Evolutionary conservation across 2,797 vertebrate genomes (phyloP).

Genomic region (Chromobotia macracanthus): DNA sequence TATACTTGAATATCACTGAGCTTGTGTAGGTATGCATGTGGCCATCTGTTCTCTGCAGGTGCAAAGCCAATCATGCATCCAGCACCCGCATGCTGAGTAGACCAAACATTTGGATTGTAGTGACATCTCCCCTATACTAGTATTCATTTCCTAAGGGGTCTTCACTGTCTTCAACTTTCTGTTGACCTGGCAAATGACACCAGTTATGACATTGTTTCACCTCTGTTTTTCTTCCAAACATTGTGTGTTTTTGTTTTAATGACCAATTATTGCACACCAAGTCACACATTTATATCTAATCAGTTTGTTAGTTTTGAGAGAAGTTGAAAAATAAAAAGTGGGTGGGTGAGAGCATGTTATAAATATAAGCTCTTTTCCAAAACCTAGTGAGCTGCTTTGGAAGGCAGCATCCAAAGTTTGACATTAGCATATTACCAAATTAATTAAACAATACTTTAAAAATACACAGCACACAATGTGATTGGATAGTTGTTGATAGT

Average conservation of each 20-base stretch:
- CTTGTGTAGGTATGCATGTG: not conserved
- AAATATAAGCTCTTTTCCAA: too few species aligned
- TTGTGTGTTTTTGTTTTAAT: conserved; percentile 10
- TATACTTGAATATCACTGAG: conserved; percentile 7
- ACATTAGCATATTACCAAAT: too few species aligned
- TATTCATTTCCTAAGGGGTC: not conserved
- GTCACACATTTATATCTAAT: not conserved
- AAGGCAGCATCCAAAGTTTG: too few species aligned
- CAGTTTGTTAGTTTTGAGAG: too few species aligned
- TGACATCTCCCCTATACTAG: conserved; percentile 12
- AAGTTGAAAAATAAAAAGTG: too few species aligned
- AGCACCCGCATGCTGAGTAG: conserved; percentile 4
- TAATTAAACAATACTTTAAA: too few species aligned
- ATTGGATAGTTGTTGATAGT: too few species aligned
- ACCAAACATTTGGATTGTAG: conserved; percentile 28
- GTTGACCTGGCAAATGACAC: conserved; percentile 29
- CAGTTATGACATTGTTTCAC: conserved; percentile 26
- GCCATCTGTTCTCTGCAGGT: conserved; percentile 9
- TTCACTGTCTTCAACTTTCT: not conserved
- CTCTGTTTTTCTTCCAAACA: not conserved
- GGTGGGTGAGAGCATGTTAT: too few species aligned
- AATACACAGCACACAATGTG: too few species aligned
- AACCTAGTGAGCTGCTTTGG: too few species aligned
- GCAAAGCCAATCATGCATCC: conserved; percentile 23
- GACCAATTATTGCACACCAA: conserved; percentile 18